phyloP scores from a whole-genome alignment of 2,888 invertebrate species.

The Drosophila prostipennis region DNA sequence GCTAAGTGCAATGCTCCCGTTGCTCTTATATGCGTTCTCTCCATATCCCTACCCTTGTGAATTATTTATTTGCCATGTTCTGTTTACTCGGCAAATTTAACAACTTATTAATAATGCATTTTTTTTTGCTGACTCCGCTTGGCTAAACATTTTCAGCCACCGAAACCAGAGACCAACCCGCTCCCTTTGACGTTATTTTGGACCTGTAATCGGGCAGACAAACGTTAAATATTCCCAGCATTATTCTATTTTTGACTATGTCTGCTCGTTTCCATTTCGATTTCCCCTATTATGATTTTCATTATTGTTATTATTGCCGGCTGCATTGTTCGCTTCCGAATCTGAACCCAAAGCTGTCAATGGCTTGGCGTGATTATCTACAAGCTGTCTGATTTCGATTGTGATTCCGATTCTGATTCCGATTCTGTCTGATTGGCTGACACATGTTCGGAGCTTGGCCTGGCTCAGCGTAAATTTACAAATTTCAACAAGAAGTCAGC shows the following conservation, averaged over 20 bases:
- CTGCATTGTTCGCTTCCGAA: conserved; percentile 37
- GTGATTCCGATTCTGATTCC: conserved; percentile 44
- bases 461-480: conserved; percentile 70
- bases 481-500: conserved; percentile 79
- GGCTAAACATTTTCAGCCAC: conserved; percentile 48
- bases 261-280: conserved; percentile 25
- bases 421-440: conserved; percentile 40
- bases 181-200: conserved; percentile 20
- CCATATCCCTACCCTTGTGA: conserved; percentile 35
- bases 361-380: conserved; percentile 39
- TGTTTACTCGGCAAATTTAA: conserved; percentile 79
- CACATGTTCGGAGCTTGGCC: conserved; percentile 38
- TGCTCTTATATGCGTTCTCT: neutral
- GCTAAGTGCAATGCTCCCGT: neutral
- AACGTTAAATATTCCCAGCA: conserved; percentile 40
- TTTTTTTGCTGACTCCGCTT: conserved; percentile 61
- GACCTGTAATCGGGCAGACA: conserved; percentile 33
- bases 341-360: conserved; percentile 36
- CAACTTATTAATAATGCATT: conserved; percentile 77
- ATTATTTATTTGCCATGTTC: conserved; percentile 69
- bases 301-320: conserved; percentile 43
- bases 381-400: conserved; percentile 38
- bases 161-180: conserved; percentile 2
- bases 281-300: conserved; percentile 32
- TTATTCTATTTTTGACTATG: conserved; percentile 22